phyloP scores from a whole-genome alignment of 2,113 vertebrate species.

The Coptodon bakossiorum region DNA sequence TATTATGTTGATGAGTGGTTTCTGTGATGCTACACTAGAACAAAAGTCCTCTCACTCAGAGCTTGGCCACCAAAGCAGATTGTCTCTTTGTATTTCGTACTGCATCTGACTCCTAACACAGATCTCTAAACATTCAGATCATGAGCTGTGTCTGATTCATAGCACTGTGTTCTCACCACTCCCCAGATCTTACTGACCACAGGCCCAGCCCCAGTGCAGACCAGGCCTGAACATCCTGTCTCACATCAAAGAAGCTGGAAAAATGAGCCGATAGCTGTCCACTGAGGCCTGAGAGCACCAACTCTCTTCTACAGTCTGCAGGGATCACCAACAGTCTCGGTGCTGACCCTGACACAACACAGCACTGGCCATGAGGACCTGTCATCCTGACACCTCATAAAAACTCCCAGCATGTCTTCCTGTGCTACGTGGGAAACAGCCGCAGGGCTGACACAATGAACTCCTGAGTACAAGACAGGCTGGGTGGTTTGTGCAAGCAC shows the following conservation, averaged over 20 bases:
- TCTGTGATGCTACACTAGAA: slow-evolving; percentile 3
- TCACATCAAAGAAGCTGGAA: slow-evolving; percentile 8
- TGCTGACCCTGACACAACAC: slow-evolving; percentile 21
- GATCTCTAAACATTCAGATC: slow-evolving; percentile 11
- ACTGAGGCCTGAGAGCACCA: not conserved
- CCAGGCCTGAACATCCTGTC: slow-evolving; percentile 20
- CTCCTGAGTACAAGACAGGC: slow-evolving; percentile 9
- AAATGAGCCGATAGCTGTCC: slow-evolving; percentile 2
- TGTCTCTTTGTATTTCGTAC: not conserved
- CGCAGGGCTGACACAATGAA: slow-evolving; percentile 4
- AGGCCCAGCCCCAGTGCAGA: not conserved
- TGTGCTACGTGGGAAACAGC: slow-evolving; percentile 24
- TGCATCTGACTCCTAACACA: not conserved
- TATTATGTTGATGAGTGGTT: slow-evolving; percentile 27
- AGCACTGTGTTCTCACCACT: slow-evolving; percentile 5
- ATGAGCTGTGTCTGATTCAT: slow-evolving; percentile 9
- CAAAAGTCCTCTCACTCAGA: slow-evolving; percentile 31
- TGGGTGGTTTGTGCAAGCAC: slow-evolving; percentile 39
- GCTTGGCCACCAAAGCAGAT: slow-evolving; percentile 30
- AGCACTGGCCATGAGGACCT: slow-evolving; percentile 14
- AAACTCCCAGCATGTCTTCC: slow-evolving; percentile 17
- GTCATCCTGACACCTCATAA: slow-evolving; percentile 49
- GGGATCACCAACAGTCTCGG: not conserved
- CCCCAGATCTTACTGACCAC: slow-evolving; percentile 29
- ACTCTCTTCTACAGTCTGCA: not conserved